Evolutionary conservation across 2,113 vertebrate genomes (phyloP).

Genomic region (Tupaia chinensis): DNA sequence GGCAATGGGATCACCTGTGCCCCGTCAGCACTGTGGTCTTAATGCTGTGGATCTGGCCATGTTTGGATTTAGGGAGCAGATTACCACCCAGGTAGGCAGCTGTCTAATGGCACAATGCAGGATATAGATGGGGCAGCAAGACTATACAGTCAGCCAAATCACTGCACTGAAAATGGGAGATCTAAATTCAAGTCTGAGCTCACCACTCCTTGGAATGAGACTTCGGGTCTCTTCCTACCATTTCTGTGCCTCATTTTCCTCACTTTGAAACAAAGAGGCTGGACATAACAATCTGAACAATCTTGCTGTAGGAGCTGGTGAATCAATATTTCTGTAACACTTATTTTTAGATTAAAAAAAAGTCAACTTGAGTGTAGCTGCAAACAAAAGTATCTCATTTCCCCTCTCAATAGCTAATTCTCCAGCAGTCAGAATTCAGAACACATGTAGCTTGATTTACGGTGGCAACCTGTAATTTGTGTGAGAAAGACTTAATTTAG

Average conservation of each 20-base stretch:
- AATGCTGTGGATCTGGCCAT: not conserved
- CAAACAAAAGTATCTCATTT: conserved; percentile 76
- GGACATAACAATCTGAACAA: not conserved
- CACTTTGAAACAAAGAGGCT: not conserved
- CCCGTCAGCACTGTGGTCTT: no score
- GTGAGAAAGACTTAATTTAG: conserved; percentile 82
- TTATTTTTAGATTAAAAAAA: conserved; percentile 66
- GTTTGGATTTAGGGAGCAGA: not conserved
- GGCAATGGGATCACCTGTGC: not conserved
- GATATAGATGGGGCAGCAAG: accelerated
- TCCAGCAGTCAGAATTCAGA: conserved; percentile 75
- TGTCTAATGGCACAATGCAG: accelerated
- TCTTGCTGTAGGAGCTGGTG: not conserved
- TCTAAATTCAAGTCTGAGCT: not conserved
- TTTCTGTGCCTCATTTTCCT: not conserved
- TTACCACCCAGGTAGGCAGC: accelerated
- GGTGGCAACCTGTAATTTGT: conserved; percentile 77
- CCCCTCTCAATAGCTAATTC: conserved; percentile 56
- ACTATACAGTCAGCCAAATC: no score
- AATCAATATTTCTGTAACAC: not conserved
- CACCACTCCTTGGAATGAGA: not conserved
- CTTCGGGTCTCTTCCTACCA: accelerated
- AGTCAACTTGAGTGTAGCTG: conserved; percentile 47
- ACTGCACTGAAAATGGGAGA: accelerated
- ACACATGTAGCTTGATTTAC: conserved; percentile 71